These are phyloP conservation scores for Stomorhina lunata DNA, from an alignment of 2,888 invertebrate genomes.

Conservation along the genomic window DNA sequence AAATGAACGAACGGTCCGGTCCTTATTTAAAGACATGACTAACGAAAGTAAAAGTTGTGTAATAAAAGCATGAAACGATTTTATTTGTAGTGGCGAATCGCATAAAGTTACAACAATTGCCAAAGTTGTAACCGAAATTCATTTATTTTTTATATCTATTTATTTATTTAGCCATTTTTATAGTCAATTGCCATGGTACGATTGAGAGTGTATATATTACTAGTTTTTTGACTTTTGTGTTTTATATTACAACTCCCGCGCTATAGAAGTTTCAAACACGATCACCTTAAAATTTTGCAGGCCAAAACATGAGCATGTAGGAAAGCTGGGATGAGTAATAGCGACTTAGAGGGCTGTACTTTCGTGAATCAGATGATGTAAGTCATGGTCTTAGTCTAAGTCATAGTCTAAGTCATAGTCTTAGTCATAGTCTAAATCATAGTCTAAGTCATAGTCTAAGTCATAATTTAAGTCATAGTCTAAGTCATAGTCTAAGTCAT, in stretches of 20 bases:
- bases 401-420: too few relatives aligned
- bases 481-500: too few relatives aligned
- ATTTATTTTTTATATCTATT: conserved; percentile 41
- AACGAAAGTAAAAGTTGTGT: conserved; percentile 60
- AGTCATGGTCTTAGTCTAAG: too few relatives aligned
- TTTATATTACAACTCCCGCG: conserved; percentile 51
- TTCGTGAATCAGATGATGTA: too few relatives aligned
- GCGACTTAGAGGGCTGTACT: neutral
- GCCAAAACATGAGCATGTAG: neutral
- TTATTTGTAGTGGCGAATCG: conserved; percentile 15
- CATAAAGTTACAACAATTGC: conserved; percentile 48
- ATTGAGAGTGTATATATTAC: neutral
- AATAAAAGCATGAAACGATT: neutral
- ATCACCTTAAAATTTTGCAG: conserved; percentile 33
- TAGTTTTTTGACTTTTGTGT: neutral
- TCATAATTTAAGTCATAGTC: too few relatives aligned
- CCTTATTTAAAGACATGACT: conserved; percentile 7
- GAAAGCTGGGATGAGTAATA: neutral
- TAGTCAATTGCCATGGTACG: conserved; percentile 17
- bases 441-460: too few relatives aligned
- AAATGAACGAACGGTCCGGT: neutral
- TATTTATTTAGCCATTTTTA: neutral
- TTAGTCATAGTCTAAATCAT: too few relatives aligned
- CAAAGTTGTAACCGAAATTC: conserved; percentile 42
- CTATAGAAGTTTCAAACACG: conserved; percentile 54